Evolutionary conservation across 2,888 invertebrate genomes (phyloP), one percentile per base, ranked within the genome.

Genomic region (Cantharis rufa): DNA sequence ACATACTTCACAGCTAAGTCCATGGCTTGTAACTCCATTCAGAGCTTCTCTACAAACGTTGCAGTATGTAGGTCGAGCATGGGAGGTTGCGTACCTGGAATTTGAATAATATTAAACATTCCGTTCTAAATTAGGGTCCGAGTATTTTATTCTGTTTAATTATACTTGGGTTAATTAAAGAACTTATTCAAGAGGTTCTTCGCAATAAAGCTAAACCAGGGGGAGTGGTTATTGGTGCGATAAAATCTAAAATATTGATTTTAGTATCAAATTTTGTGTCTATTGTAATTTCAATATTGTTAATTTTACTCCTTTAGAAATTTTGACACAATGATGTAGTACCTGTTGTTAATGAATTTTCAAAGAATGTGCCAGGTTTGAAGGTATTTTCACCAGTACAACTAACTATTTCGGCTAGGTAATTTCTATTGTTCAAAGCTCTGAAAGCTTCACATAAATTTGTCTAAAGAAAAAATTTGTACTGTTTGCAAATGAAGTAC

Each of bases 1-100:
- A 92, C 98, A 98, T 61, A 98, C 95, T 89, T 98, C 98, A 89
- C 98, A 98, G 81, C 97, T 97, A 48, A 98, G 92, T 62, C 98
- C 98, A 87, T 98, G 97, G 80, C 97, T 97, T 1, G 98, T 97
- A 63, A 98, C 97, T 70, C 98, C 98, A 71, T 92, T 92, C 66
- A 98, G 92, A 15, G 97, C 96, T 86, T 98, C 98, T 77, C 97
- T 91, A 88, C 98, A 99, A 63, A 98, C 97, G 89, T 98, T 98
- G 90, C 98, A 98, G 89, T 97, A 98, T 0, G 97, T 97, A 64
- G 98, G 98, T 71, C 98, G 92, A 0, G 98, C 97, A 89, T 98
- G 97, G 1, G 95, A 97, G 15, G 97, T 96, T 10, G 96, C 94
- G 86, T 97, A 97, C 92, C 91, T 91, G 83, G 15, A 81, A 77